These are phyloP conservation scores for Drosophila kurseongensis DNA, from an alignment of 1,140 invertebrate species.

Conservation along the genomic window DNA sequence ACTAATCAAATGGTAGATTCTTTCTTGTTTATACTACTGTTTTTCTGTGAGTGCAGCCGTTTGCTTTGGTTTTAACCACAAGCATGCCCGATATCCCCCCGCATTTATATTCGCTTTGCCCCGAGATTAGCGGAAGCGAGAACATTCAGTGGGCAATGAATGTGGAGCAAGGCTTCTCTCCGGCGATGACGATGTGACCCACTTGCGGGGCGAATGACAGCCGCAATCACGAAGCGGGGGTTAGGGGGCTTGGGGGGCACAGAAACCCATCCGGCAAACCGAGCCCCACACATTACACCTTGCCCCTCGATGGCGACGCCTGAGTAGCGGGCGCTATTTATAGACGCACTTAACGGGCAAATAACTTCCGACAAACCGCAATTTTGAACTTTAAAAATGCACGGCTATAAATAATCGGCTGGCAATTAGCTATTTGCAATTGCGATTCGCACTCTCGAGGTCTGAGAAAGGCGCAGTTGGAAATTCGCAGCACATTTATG, in stretches of 20 bases:
- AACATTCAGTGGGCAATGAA: slow-evolving; percentile 19
- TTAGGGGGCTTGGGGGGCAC: background rate
- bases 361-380: slow-evolving; percentile 75
- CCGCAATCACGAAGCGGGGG: slow-evolving; percentile 1
- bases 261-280: background rate
- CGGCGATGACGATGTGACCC: slow-evolving; percentile 26
- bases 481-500: slow-evolving; percentile 27
- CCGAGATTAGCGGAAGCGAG: slow-evolving; percentile 41
- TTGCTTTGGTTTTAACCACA: slow-evolving; percentile 7
- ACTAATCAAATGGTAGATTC: no score
- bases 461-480: slow-evolving; percentile 10
- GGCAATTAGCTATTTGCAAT: slow-evolving; percentile 53
- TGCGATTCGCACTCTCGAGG: slow-evolving; percentile 22
- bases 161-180: slow-evolving; percentile 35
- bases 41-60: slow-evolving; percentile 2
- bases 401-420: slow-evolving; percentile 62
- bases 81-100: slow-evolving; percentile 6
- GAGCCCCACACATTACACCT: slow-evolving; percentile 13
- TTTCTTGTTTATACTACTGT: background rate
- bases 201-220: slow-evolving; percentile 22
- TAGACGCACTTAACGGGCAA: slow-evolving; percentile 61
- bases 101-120: slow-evolving; percentile 14
- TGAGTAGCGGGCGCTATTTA: slow-evolving; percentile 55
- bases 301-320: slow-evolving; percentile 23
- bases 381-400: slow-evolving; percentile 70